phyloP scores from a whole-genome alignment of 2,113 vertebrate genomes.

The Antigone vipio region DNA sequence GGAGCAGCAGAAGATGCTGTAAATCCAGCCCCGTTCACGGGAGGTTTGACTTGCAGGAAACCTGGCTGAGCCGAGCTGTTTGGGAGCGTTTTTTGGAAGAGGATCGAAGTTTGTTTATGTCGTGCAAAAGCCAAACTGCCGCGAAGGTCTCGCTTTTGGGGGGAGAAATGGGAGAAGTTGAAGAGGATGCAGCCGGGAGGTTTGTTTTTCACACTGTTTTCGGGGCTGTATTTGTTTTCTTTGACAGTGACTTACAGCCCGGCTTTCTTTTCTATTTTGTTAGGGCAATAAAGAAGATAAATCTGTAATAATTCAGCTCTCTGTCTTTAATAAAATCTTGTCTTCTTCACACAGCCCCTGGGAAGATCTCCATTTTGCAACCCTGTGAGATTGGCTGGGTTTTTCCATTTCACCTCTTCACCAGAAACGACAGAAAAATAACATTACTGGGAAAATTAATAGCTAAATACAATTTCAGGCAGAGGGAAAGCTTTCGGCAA shows the following conservation, averaged over 20 bases:
- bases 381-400: constrained; percentile 7
- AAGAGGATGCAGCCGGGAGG: background rate
- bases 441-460: constrained; percentile 1
- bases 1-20: background rate
- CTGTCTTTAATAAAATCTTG: constrained; percentile 69
- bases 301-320: constrained; percentile 67
- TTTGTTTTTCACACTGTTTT: constrained; percentile 50
- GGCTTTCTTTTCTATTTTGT: constrained; percentile 55
- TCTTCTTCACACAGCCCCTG: constrained; percentile 47
- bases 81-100: background rate
- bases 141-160: background rate
- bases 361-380: constrained; percentile 45
- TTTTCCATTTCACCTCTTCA: constrained; percentile 52
- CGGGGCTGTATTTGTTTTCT: constrained; percentile 37
- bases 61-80: background rate
- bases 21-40: background rate
- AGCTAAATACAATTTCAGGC: constrained; percentile 10
- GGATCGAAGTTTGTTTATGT: background rate
- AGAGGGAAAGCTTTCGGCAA: background rate
- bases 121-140: background rate
- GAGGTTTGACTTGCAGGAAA: background rate
- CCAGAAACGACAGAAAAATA: constrained; percentile 17
- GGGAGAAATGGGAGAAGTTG: background rate
- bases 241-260: constrained; percentile 57
- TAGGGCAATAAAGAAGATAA: constrained; percentile 71